Evolutionary conservation across 2,888 invertebrate genomes (phyloP).

Genomic region (Eupithecia dodoneata): DNA sequence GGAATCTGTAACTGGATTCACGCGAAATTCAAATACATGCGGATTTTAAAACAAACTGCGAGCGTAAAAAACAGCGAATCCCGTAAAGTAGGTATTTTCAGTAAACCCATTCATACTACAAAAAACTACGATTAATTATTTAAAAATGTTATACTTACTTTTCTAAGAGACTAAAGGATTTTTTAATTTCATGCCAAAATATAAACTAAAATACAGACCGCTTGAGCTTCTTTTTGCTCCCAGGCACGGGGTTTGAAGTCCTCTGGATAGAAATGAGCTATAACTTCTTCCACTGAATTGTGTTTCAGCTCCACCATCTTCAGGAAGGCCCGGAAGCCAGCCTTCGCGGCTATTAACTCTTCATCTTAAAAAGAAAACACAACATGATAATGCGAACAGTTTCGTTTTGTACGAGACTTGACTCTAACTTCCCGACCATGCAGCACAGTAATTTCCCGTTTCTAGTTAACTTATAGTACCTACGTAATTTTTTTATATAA

Average conservation of each 20-base stretch:
- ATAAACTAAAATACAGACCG: constrained; percentile 71
- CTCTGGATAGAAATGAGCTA: constrained; percentile 91
- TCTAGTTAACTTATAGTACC: background rate
- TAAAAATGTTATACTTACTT: background rate
- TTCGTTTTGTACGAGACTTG: background rate
- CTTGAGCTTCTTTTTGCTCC: constrained; percentile 88
- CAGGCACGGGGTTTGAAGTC: constrained; percentile 92
- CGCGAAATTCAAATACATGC: too few relatives aligned
- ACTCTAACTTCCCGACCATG: background rate
- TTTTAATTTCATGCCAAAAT: background rate
- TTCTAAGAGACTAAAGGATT: background rate
- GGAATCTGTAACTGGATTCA: too few relatives aligned
- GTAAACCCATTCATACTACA: background rate
- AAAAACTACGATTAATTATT: background rate
- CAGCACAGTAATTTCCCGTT: background rate
- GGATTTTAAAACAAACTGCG: too few relatives aligned
- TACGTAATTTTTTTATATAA: too few relatives aligned
- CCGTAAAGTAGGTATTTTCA: background rate
- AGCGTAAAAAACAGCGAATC: background rate
- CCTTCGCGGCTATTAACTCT: constrained; percentile 89
- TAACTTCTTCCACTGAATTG: constrained; percentile 92
- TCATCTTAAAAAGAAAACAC: constrained; percentile 81
- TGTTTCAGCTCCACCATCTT: constrained; percentile 92
- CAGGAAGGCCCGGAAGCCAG: constrained; percentile 93
- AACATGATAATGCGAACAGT: background rate